Conservation (phyloP, 2,888 invertebrate genomes). For the Periphyllus acericola region DNA sequence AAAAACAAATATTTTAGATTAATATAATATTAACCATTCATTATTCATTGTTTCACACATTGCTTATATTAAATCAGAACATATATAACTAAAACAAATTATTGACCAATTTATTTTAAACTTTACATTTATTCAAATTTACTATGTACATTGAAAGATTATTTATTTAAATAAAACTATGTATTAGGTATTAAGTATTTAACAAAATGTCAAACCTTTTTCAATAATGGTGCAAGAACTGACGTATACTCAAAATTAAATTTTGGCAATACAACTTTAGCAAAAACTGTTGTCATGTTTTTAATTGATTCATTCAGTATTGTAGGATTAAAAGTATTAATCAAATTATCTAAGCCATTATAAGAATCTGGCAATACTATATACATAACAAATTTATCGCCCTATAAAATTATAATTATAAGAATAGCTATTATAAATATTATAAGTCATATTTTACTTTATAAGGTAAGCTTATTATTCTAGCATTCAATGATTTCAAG, state of each 20-base stretch:
- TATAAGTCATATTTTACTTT: conserved; percentile 70
- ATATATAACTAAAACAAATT: too few species aligned
- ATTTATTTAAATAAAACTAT: background rate
- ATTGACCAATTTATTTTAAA: too few species aligned
- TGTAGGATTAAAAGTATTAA: conserved; percentile 71
- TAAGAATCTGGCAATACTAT: conserved; percentile 76
- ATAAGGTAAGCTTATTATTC: conserved; percentile 79
- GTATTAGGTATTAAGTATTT: background rate
- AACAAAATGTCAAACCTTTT: conserved; percentile 69
- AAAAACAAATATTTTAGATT: background rate
- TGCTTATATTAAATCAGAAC: too few species aligned
- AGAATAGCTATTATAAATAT: background rate
- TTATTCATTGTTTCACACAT: too few species aligned
- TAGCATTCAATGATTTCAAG: conserved; percentile 74
- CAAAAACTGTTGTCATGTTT: conserved; percentile 72
- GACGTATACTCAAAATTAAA: conserved; percentile 79
- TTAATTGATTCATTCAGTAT: conserved; percentile 72
- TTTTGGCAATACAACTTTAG: conserved; percentile 77
- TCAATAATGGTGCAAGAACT: conserved; percentile 72
- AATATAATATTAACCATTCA: background rate
- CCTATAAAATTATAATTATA: conserved; percentile 69
- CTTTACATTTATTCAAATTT: too few species aligned
- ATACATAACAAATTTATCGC: conserved; percentile 79
- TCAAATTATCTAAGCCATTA: conserved; percentile 73
- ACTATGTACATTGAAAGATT: too few species aligned